Evolutionary conservation across 1,140 invertebrate species (phyloP), one percentile per base, ranked within the genome.

Genomic region (Bradynema listronoti): DNA sequence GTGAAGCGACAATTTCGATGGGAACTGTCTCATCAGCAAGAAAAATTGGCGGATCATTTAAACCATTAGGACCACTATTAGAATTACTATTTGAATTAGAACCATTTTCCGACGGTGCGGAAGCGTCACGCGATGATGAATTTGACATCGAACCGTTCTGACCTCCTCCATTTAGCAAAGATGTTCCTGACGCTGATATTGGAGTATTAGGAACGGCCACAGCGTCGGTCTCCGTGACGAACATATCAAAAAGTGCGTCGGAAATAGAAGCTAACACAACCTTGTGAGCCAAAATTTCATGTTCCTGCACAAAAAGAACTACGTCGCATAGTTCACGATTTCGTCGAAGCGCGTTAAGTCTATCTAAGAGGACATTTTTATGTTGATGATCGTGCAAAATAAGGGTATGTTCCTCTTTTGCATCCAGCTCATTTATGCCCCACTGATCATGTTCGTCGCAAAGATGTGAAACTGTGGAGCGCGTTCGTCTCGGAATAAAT

Each of bases 191-290:
- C 4, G 42, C 3, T 43, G 42, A 27, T 43, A 9, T n/a, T n/a
- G n/a, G n/a, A n/a, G n/a, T n/a, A n/a, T n/a, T n/a, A n/a, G n/a
- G n/a, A n/a, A n/a, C n/a, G n/a, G n/a, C n/a, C n/a, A n/a, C n/a
- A n/a, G n/a, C n/a, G n/a, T n/a, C n/a, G n/a, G n/a, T 25, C 6
- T 86, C 84, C 14, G 81, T 81, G 14, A 82, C 83, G 77, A 89
- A 88, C 68, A 88, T 79, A 70, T 89, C 86, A 66, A 88, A 85
- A 16, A 90, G 80, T 78, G 87, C 86, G 1, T 86, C 85, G 56
- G 86, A 87, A 25, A 84, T 85, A 59, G 86, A 84, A 1, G 87
- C 87, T 43, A 90, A 78, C 24, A 89, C 86, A 33, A 85, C 85
- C 64, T 85, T 82, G 78, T 88, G 88, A 24, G 85, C 87, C 61